Base-by-base conservation (phyloP, 1,140 invertebrate species). In the Cherax quadricarinatus region DNA sequence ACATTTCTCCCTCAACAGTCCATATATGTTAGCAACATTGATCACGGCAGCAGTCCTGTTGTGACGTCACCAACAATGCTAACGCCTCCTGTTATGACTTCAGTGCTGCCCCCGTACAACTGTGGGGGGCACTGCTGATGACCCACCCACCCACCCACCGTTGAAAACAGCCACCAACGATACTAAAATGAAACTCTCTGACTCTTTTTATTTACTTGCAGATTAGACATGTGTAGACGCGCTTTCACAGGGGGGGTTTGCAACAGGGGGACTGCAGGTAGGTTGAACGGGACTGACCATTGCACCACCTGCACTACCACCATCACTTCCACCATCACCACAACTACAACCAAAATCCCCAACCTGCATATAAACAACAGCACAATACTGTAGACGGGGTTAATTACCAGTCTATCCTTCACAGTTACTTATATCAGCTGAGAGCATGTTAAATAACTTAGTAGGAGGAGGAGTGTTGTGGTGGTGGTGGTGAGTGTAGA, bases 201-300 rank as follows among this genome's bases (percentile, higher is more conserved):
- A 57, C 53, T 83, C 80, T 88, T 80, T 82, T 87, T 86, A 30
- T 87, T 93, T 95, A 94, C 93, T 97, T 97, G 96, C 98, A 98
- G 98, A 98, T 98, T 99, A 97, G 98, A 99, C 97, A 99, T 99
- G 98, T 99, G 98, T 97, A 97, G 98, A 96, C 96, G 98, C 96
- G 97, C 98, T 96, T 98, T 97, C 96, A 97, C 97, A 95, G 97
- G 97, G 96, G 98, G 98, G 96, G 97, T 97, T 96, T 99, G 98
- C 97, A 99, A 99, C 97, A 97, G 98, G 96, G 98, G 98, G 96
- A 99, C 98, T 94, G 98, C 98, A 98, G 98, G 98, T 98, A 98
- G 96, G 96, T 96, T 95, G 78, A 66, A 70, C 48, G 51, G 75
- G 51, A 80, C 73, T 73, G 73, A 79, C 84, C 78, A 48, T 81